Evolutionary conservation across 1,140 invertebrate genomes (phyloP), one percentile per base, ranked within the genome.

Genomic region (Pomacea maculata): DNA sequence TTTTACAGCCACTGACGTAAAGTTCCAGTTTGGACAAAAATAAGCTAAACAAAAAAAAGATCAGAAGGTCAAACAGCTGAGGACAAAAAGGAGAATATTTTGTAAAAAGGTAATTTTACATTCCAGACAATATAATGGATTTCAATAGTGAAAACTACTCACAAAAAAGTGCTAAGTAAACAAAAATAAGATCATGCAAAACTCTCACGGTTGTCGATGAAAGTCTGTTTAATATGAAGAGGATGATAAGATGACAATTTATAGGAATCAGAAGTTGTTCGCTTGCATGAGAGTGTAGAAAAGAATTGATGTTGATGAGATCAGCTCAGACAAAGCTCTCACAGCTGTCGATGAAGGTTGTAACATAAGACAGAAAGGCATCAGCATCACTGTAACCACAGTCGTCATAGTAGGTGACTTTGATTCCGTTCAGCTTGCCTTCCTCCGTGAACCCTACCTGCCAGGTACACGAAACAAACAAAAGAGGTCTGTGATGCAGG

Each of bases 11-110:
- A 82, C 68, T 10, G 85, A 82, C 70, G 84, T 86, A 76, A 88
- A 73, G 55, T 86, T 83, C 87, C 87, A 88, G 80, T 88, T 88
- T 12, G 83, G 82, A 82, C 87, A 88, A 72, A 84, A 85, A 64
- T 89, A 89, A 14, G 83, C 88, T 89, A 76, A 68, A 25, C 1
- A 25, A 45, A 76, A 68, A 25, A 15, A 25, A 45, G 34, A 45
- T 45, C 34, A 45, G 6, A 45, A 45, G 34, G 34, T 45, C 3
- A 25, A 45, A 45, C 6, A 45, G 34, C 6, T 45, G 34, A 45
- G 6, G 34, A 45, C 34, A 45, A 45, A 45, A 4, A 0, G 34
- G 34, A 45, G 34, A 45, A 2, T 45, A 19, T 65, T 67, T 21
- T 25, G 57, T 34, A 57, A 15, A 57, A 10, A 15, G 19, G 52